Conservation (phyloP, 2,888 invertebrate genomes). For the Ceratothoa steindachneri region DNA sequence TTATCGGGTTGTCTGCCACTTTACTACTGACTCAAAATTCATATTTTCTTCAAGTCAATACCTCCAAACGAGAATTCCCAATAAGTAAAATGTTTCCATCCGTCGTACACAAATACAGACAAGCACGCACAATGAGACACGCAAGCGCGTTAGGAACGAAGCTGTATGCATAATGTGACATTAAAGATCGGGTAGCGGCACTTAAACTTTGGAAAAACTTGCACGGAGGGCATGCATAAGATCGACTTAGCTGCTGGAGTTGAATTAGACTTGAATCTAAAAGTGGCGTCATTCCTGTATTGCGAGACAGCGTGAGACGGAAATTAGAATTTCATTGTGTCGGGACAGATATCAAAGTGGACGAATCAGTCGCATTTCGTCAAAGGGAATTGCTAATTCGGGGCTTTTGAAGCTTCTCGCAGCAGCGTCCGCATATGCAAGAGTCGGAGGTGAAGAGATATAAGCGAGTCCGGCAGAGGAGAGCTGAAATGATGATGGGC, state of each 20-base stretch:
- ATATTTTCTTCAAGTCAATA: too few relatives aligned
- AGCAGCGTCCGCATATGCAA: background rate
- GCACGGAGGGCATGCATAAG: background rate
- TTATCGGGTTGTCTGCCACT: too few relatives aligned
- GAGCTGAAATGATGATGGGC: too few relatives aligned
- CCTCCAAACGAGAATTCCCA: too few relatives aligned
- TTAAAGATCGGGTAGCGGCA: background rate
- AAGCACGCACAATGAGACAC: too few relatives aligned
- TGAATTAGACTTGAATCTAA: background rate
- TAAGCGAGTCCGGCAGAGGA: background rate
- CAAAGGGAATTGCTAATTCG: background rate
- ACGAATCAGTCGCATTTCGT: background rate
- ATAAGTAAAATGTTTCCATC: too few relatives aligned
- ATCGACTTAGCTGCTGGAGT: background rate
- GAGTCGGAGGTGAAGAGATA: background rate
- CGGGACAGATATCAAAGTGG: background rate
- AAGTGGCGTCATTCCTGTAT: background rate
- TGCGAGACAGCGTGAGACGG: background rate
- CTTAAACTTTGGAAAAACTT: background rate
- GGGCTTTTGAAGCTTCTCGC: background rate
- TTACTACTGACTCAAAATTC: too few relatives aligned
- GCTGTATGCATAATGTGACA: background rate
- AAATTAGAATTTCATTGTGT: background rate
- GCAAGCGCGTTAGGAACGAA: too few relatives aligned
- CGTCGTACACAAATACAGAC: too few relatives aligned